Conservation (phyloP, 2,888 invertebrate genomes). For the Operophtera brumata region DNA sequence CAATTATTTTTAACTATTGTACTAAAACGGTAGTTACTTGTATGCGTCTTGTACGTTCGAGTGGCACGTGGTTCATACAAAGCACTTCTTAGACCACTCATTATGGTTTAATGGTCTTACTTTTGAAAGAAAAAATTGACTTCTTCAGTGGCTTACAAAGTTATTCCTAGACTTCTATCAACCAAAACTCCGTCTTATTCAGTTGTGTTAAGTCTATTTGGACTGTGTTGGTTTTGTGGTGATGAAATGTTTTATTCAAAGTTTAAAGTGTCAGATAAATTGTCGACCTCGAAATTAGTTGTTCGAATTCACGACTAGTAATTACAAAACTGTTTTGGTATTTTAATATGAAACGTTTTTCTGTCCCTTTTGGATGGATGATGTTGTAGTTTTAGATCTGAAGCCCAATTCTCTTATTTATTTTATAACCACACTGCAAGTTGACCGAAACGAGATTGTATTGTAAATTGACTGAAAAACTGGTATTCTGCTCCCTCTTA, state of each 20-base stretch:
- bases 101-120: constrained; percentile 77
- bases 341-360: constrained; percentile 58
- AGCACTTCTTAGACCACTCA: constrained; percentile 76
- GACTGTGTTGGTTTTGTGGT: neutral
- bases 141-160: constrained; percentile 54
- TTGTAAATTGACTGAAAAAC: too few relatives aligned
- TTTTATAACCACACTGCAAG: too few relatives aligned
- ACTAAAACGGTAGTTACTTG: constrained; percentile 72
- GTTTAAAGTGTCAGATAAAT: constrained; percentile 73
- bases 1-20: constrained; percentile 76
- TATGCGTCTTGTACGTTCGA: constrained; percentile 60
- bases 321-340: constrained; percentile 59
- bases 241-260: constrained; percentile 20
- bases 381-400: constrained; percentile 38
- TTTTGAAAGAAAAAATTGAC: constrained; percentile 66
- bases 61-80: constrained; percentile 74
- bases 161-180: constrained; percentile 9
- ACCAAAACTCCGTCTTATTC: constrained; percentile 34
- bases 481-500: too few relatives aligned
- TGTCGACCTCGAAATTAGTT: constrained; percentile 71
- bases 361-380: constrained; percentile 39
- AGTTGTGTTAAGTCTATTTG: constrained; percentile 23
- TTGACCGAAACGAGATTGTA: too few relatives aligned
- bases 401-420: too few relatives aligned
- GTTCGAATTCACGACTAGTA: constrained; percentile 71